Conservation (phyloP, 2,113 vertebrate species). For the Petroica traversi region DNA sequence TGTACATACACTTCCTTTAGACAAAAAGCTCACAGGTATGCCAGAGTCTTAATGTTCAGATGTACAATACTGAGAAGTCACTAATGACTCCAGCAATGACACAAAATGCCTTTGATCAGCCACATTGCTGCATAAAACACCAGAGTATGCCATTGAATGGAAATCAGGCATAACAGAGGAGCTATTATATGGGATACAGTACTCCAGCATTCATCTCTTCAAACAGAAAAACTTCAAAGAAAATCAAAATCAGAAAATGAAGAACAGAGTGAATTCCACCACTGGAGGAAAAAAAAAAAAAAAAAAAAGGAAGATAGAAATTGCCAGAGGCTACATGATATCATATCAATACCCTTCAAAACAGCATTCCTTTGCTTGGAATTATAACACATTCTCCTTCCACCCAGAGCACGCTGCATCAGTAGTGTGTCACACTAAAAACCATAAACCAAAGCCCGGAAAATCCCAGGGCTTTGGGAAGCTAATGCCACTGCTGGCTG, state of each 20-base stretch:
- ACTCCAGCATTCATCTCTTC: constrained; percentile 74
- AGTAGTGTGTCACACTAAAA: constrained; percentile 53
- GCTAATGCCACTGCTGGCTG: background rate
- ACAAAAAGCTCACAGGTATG: constrained; percentile 54
- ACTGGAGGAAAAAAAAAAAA: background rate
- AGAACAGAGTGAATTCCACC: constrained; percentile 71
- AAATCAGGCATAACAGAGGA: constrained; percentile 76
- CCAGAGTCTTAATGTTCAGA: background rate
- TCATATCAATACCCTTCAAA: constrained; percentile 71
- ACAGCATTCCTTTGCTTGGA: constrained; percentile 64
- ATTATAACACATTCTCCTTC: constrained; percentile 66
- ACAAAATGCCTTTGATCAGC: constrained; percentile 69
- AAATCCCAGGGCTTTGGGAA: background rate
- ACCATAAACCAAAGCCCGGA: constrained; percentile 15
- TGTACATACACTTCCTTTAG: background rate
- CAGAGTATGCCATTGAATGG: constrained; percentile 66
- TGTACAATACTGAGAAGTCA: constrained; percentile 22
- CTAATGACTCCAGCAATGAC: constrained; percentile 68
- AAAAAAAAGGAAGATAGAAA: constrained; percentile 10
- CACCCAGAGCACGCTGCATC: background rate
- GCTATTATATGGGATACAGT: constrained; percentile 73
- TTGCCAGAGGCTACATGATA: constrained; percentile 68
- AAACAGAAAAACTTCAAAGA: constrained; percentile 78
- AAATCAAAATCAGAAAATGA: constrained; percentile 70
- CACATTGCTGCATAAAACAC: constrained; percentile 51